These are phyloP conservation scores for Leucophenga montana DNA, from an alignment of 2,888 invertebrate species.

Conservation along the genomic window DNA sequence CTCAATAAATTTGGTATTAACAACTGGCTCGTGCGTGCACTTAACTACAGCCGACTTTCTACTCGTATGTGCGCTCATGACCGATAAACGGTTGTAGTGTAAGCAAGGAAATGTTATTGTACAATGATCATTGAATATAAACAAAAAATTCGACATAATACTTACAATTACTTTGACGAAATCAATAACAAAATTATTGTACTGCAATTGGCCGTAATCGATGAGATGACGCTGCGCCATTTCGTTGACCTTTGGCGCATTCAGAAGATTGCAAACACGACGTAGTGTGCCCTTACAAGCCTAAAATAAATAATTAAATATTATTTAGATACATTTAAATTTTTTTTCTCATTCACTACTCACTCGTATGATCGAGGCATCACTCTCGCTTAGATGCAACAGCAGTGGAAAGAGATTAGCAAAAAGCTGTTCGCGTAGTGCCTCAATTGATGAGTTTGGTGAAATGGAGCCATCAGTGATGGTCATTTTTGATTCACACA, in stretches of 20 bases:
- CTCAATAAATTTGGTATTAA: too few species aligned
- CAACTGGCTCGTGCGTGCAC: too few species aligned
- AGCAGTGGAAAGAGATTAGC: constrained; percentile 86
- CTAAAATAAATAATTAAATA: constrained; percentile 70
- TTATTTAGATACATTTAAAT: too few species aligned
- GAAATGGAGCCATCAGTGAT: constrained; percentile 62
- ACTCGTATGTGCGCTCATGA: too few species aligned
- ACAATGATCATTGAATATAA: background rate
- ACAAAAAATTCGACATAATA: too few species aligned
- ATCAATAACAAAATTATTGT: constrained; percentile 83
- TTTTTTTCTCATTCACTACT: constrained; percentile 39
- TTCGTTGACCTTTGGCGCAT: constrained; percentile 80
- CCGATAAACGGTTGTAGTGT: too few species aligned
- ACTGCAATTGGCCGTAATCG: constrained; percentile 82
- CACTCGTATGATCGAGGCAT: constrained; percentile 82
- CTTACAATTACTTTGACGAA: constrained; percentile 76
- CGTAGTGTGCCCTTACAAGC: constrained; percentile 86
- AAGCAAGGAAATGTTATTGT: too few species aligned
- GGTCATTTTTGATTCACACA: constrained; percentile 74
- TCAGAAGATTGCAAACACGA: constrained; percentile 81
- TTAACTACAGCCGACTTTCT: too few species aligned
- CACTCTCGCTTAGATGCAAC: constrained; percentile 87
- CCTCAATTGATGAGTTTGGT: constrained; percentile 75
- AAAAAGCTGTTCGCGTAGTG: constrained; percentile 85
- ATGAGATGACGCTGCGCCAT: constrained; percentile 85